A percentile compares a stretch with the other conserved stretches of the same genome.
These are phyloP conservation scores for Chionis minor DNA, from an alignment of 2,113 vertebrate genomes.

Conservation along the genomic window DNA sequence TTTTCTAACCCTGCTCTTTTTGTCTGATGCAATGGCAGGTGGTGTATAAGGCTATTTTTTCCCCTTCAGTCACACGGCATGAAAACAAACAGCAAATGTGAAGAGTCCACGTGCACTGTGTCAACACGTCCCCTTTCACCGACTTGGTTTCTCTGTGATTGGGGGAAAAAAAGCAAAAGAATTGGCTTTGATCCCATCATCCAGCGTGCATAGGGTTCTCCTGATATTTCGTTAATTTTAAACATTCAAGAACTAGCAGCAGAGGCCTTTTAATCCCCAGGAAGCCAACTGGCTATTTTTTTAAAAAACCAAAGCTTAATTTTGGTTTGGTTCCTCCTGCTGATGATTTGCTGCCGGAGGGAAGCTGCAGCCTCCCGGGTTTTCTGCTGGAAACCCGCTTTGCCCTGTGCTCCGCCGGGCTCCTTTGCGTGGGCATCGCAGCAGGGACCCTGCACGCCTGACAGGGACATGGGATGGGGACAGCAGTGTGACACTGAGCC, in stretches of 20 bases:
- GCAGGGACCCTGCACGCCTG: not conserved
- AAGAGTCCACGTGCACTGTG: not conserved
- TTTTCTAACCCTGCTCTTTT: not conserved
- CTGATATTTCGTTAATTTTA: not conserved
- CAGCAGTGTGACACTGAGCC: rapidly evolving
- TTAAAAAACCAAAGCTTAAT: not conserved
- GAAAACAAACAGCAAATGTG: not conserved
- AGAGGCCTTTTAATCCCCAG: not conserved
- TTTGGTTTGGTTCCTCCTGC: not conserved
- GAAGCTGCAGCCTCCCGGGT: not conserved
- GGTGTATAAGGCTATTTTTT: not conserved
- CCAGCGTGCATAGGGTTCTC: not conserved
- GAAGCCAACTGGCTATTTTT: not conserved
- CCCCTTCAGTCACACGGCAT: not conserved
- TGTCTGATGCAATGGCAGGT: not conserved
- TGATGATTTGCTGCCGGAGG: not conserved
- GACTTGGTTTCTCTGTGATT: rapidly evolving
- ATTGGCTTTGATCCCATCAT: not conserved
- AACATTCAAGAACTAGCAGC: not conserved
- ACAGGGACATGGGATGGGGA: rapidly evolving
- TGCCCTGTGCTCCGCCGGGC: rapidly evolving
- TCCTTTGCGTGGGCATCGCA: rapidly evolving
- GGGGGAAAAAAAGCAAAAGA: not conserved
- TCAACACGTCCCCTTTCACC: not conserved
- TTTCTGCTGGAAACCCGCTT: not conserved